These are phyloP conservation scores for Mamestra brassicae DNA, from an alignment of 2,888 invertebrate genomes.

Conservation along the genomic window DNA sequence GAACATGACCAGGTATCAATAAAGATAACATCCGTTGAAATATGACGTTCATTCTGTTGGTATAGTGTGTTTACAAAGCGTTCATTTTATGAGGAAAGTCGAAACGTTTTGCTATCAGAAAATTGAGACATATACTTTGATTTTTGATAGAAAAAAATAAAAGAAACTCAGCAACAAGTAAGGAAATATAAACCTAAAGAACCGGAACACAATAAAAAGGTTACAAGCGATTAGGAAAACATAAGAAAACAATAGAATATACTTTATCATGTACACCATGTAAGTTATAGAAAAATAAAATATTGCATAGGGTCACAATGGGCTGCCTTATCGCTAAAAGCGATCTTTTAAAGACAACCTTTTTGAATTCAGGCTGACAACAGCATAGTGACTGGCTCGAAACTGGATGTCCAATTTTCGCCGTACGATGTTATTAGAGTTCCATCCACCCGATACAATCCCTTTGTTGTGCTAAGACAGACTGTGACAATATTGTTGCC, in stretches of 20 bases:
- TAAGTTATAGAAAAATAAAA: too few relatives aligned
- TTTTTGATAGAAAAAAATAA: slow-evolving; percentile 4
- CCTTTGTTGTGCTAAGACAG: slow-evolving; percentile 46
- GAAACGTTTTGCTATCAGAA: slow-evolving; percentile 21
- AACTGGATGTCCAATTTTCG: slow-evolving; percentile 44
- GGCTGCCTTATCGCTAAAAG: too few relatives aligned
- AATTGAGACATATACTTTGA: slow-evolving; percentile 3
- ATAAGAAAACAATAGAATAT: too few relatives aligned
- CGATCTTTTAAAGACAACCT: too few relatives aligned
- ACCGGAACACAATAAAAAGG: not conserved
- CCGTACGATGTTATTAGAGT: slow-evolving; percentile 18
- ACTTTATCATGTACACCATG: too few relatives aligned
- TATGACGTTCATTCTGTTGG: slow-evolving; percentile 37
- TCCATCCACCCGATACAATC: slow-evolving; percentile 30
- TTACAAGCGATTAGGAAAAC: not conserved
- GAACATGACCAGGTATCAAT: slow-evolving; percentile 24
- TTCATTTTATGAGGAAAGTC: slow-evolving; percentile 20
- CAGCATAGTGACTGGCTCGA: slow-evolving; percentile 25
- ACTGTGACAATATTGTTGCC: slow-evolving; percentile 29
- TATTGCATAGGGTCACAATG: too few relatives aligned
- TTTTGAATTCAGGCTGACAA: slow-evolving; percentile 17
- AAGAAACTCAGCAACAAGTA: slow-evolving; percentile 8
- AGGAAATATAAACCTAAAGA: not conserved
- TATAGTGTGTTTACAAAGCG: slow-evolving; percentile 26
- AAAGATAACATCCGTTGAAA: slow-evolving; percentile 43